phyloP scores from a whole-genome alignment of 2,113 vertebrate genomes.

The Ptyas mucosa region DNA sequence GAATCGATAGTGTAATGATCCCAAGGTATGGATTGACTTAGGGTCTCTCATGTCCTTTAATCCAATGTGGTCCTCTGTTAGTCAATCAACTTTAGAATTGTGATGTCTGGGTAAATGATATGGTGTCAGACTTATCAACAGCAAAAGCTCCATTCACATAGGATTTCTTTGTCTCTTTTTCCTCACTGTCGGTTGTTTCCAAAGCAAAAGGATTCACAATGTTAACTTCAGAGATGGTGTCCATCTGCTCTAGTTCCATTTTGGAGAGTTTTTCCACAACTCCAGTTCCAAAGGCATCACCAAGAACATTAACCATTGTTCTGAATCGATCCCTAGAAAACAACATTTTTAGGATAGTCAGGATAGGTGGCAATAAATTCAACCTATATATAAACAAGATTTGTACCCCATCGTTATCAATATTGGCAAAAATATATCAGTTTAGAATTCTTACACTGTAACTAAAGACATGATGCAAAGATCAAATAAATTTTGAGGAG shows the following conservation, averaged over 20 bases:
- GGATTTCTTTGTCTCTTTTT: conserved; percentile 83
- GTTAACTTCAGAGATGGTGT: conserved; percentile 83
- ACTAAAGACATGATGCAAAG: neutral
- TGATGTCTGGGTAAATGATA: conserved; percentile 96
- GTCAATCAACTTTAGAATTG: conserved; percentile 80
- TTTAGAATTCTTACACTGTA: neutral
- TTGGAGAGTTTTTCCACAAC: conserved; percentile 93
- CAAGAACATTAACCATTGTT: conserved; percentile 96
- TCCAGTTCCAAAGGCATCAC: conserved; percentile 91
- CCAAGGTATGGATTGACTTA: neutral
- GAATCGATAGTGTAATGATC: neutral
- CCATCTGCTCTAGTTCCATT: conserved; percentile 88
- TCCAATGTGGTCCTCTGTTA: conserved; percentile 3
- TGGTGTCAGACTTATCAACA: conserved; percentile 89
- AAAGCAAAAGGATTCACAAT: conserved; percentile 91
- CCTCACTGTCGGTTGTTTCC: conserved; percentile 83
- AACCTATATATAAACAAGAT: neutral
- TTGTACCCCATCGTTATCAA: neutral
- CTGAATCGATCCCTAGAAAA: conserved; percentile 89
- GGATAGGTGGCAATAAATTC: neutral
- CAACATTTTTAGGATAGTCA: conserved; percentile 35
- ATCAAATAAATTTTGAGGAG: neutral
- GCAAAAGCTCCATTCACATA: conserved; percentile 94
- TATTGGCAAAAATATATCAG: neutral
- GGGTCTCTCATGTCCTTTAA: conserved; percentile 3